These are phyloP conservation scores for Drosophila tropicalis DNA, from an alignment of 1,140 invertebrate species.

Conservation along the genomic window DNA sequence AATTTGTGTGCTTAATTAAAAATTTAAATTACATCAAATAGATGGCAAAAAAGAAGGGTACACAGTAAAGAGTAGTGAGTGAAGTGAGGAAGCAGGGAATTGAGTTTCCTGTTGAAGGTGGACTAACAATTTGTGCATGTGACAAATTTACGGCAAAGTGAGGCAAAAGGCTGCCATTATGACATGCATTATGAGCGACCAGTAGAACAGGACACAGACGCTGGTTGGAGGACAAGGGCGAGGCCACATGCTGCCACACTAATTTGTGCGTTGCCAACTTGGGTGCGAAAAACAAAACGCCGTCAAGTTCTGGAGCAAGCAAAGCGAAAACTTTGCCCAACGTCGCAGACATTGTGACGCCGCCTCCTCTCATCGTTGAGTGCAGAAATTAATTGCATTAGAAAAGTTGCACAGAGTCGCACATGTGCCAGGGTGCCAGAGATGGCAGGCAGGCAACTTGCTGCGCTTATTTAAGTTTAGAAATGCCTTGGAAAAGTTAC, in stretches of 20 bases:
- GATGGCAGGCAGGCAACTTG: constrained; percentile 47
- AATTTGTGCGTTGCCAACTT: constrained; percentile 78
- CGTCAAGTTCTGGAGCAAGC: constrained; percentile 36
- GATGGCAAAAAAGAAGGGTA: neutral
- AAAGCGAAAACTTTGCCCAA: constrained; percentile 56
- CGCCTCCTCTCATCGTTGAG: constrained; percentile 47
- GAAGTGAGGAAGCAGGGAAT: neutral
- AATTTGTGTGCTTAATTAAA: constrained; percentile 81
- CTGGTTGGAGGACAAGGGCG: constrained; percentile 15
- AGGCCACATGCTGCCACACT: constrained; percentile 74
- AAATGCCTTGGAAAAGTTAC: constrained; percentile 72
- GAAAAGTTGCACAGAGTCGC: constrained; percentile 69
- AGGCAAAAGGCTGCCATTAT: constrained; percentile 61
- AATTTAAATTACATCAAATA: constrained; percentile 80
- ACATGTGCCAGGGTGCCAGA: constrained; percentile 53
- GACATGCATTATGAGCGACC: constrained; percentile 71
- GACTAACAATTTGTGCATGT: constrained; percentile 67
- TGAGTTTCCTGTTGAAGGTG: constrained; percentile 2
- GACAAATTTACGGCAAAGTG: constrained; percentile 63
- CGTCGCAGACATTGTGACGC: constrained; percentile 11
- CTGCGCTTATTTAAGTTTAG: constrained; percentile 80
- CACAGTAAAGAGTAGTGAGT: neutral
- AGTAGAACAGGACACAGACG: neutral
- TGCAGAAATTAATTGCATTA: constrained; percentile 82
- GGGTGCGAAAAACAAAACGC: constrained; percentile 73